A percentile compares a stretch with the other conserved stretches of the same genome.
phyloP scores from a whole-genome alignment of 2,797 vertebrate genomes.

The Lindbergichthys nudifrons region DNA sequence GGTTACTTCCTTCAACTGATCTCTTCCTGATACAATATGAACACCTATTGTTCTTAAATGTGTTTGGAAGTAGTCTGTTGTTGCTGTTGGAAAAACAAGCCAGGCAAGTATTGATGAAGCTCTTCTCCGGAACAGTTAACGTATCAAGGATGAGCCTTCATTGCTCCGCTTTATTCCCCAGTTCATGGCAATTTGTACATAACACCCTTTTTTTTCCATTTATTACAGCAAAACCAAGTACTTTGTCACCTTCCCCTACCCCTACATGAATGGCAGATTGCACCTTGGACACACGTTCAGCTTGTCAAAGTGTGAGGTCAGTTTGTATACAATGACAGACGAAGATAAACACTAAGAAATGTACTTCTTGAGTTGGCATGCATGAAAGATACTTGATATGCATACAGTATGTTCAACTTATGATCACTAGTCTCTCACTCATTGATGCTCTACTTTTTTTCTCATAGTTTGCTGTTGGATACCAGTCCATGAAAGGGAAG shows the following conservation, averaged over 20 bases:
- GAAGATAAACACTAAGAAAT: not conserved
- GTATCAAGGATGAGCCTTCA: not conserved
- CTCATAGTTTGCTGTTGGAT: slow-evolving; percentile 91
- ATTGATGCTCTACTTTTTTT: slow-evolving; percentile 34
- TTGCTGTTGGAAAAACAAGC: not conserved
- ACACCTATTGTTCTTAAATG: not conserved
- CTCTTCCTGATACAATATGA: not conserved
- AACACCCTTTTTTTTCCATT: not conserved
- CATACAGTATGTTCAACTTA: not conserved
- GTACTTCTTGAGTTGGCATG: not conserved
- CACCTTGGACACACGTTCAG: slow-evolving; percentile 98
- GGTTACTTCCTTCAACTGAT: not conserved
- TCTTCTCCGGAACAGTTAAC: not conserved
- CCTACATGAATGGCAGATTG: slow-evolving; percentile 98
- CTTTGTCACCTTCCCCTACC: slow-evolving; percentile 96
- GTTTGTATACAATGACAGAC: slow-evolving; percentile 9
- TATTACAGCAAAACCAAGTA: slow-evolving; percentile 90
- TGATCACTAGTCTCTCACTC: slow-evolving; percentile 7
- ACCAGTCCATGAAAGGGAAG: slow-evolving; percentile 94
- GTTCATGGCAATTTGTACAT: fast-evolving
- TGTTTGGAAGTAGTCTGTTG: not conserved
- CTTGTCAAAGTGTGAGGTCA: slow-evolving; percentile 98
- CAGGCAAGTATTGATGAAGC: not conserved
- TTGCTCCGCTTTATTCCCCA: not conserved
- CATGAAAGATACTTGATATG: not conserved